Base-by-base conservation (phyloP, 2,797 vertebrate species). In the Pelochelys cantorii region DNA sequence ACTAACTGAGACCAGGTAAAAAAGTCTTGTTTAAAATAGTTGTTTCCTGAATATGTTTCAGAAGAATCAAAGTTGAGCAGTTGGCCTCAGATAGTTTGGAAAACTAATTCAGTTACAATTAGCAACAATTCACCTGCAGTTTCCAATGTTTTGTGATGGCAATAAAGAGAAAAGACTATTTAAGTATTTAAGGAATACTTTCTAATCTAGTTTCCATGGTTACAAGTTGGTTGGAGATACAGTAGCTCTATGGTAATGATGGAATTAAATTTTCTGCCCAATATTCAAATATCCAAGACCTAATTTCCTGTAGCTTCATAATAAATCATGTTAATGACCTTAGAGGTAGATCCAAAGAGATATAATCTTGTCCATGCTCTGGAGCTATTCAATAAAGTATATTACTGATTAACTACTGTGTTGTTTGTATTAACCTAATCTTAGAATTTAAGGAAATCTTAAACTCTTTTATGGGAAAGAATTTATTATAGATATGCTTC, bases 301-400 rank as follows among this genome's bases (percentile, higher is more conserved):
- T 97, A 96, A 97, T 98, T 97, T 98, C 96, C 96, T 97, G 93
- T 89, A 87, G 86, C 95, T 95, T 97, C 87, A 37, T 94, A 94
- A 97, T 97, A 97, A 97, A 97, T 98, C 94, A 97, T 80, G 62
- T 86, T 97, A 96, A 97, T 95, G 95, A 97, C 94, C 94, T 92
- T 42, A 93, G 94, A 92, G 79, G 87, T 92, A 48, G 84, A 93
- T 94, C 81, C 80, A 91, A 95, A 89, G 90, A 89, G 55, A 84
- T 52, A n/a, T 95, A 79, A 87, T 83, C 79, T 10, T 85, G 87
- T 93, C 55, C 34, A 1, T 27, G 31, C 74, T 97, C 42, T 84
- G 52, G 90, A 95, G 34, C 62, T 92, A 77, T 85, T 94, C 87
- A 88, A n/a, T 57, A 83, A 86, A 88, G 62, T 42, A 17, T 81